Evolutionary conservation across 2,113 vertebrate genomes (phyloP).

Genomic region (Formicarius rufipectus): DNA sequence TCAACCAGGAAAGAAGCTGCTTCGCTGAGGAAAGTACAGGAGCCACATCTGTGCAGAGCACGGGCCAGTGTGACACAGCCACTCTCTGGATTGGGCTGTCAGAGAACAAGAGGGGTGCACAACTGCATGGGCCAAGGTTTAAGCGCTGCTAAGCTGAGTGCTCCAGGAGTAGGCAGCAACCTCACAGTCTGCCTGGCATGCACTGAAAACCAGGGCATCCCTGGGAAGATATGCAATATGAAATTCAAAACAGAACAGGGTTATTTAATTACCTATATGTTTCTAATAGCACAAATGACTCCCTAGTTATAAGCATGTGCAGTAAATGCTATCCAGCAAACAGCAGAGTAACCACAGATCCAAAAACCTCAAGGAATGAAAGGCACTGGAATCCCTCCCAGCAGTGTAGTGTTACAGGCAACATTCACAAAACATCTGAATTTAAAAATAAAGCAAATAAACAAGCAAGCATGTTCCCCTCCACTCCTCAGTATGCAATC

Average conservation of each 20-base stretch:
- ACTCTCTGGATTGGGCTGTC: accelerated
- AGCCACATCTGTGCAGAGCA: accelerated
- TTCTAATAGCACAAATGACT: not conserved
- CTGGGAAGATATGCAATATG: accelerated
- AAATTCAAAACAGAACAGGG: not conserved
- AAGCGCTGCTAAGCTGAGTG: not conserved
- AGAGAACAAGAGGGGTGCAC: too few species aligned
- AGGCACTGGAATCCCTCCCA: not conserved
- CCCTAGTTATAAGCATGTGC: not conserved
- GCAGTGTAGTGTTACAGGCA: not conserved
- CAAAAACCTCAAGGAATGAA: constrained; percentile 13
- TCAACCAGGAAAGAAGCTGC: not conserved
- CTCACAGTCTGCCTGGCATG: accelerated
- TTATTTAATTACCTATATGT: not conserved
- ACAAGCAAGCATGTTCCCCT: not conserved
- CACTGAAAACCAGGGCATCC: accelerated
- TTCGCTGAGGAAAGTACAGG: accelerated
- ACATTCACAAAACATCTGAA: not conserved
- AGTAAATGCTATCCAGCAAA: not conserved
- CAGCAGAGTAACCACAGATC: not conserved
- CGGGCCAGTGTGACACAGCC: accelerated
- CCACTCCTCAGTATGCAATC: not conserved
- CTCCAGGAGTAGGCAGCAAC: accelerated
- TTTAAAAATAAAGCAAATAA: constrained; percentile 47
- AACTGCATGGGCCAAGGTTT: accelerated